These are phyloP conservation scores for Coelinius sp. DNA, from an alignment of 2,888 invertebrate species.

Conservation along the genomic window DNA sequence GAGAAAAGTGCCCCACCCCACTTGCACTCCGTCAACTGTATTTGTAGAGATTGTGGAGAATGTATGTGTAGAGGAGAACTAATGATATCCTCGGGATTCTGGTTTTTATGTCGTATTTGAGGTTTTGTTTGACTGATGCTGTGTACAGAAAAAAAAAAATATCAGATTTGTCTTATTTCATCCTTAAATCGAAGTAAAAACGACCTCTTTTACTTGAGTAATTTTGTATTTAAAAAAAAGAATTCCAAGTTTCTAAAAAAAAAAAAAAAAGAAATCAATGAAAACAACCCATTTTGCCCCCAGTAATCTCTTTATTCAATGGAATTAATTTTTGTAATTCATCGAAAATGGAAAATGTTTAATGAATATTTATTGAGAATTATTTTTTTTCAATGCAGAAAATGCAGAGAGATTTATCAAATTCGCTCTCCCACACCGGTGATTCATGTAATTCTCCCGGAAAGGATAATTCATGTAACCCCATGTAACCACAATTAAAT, in stretches of 20 bases:
- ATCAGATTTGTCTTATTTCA: too few species aligned
- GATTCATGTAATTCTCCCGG: not conserved
- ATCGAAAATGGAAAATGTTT: not conserved
- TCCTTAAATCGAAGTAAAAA: too few species aligned
- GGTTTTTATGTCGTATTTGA: not conserved
- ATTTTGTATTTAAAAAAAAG: too few species aligned
- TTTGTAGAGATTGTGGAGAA: constrained; percentile 4
- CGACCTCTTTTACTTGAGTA: too few species aligned
- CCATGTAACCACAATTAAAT: not conserved
- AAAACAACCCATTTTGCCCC: too few species aligned
- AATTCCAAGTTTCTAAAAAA: too few species aligned
- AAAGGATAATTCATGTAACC: not conserved
- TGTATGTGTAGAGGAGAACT: not conserved
- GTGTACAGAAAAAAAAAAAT: not conserved
- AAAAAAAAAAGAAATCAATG: too few species aligned
- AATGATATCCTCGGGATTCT: not conserved
- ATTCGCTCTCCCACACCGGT: too few species aligned
- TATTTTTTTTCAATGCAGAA: not conserved
- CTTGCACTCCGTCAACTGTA: constrained; percentile 15
- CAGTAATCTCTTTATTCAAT: too few species aligned
- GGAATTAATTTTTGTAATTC: not conserved
- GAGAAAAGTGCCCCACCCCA: constrained; percentile 10
- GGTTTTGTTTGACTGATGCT: not conserved
- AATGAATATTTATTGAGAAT: not conserved
- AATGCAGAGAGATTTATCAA: too few species aligned